Evolutionary conservation across 2,888 invertebrate genomes (phyloP), one percentile per base, ranked within the genome.

Genomic region (Chymomyza caudatula): DNA sequence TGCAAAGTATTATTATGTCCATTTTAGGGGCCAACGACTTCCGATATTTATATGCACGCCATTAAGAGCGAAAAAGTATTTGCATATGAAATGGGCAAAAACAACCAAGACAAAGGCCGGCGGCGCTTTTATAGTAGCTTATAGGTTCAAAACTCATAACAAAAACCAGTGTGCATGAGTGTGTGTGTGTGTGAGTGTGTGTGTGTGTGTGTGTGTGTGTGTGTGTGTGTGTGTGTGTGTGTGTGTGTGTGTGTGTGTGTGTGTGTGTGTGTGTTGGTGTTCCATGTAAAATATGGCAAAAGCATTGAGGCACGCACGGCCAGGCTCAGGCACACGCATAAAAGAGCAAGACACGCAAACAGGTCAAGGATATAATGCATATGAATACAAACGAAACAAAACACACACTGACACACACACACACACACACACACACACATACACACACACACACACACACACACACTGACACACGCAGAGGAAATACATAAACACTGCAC

Each of bases 361-460:
- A 59, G 84, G 84, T 81, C 81, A 84, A 84, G 80, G 80, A 80
- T 80, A 76, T 83, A 74, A 72, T 83, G 74, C 83, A 82, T 68
- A 80, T 78, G 78, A 74, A 76, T 80, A 59, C 56, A 62, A 68
- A 71, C 67, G 67, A 59, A 68, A 60, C 42, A 60, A 63, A 71
- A 60, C 60, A 61, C n/a, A n/a, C n/a, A n/a, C n/a, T n/a, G n/a
- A n/a, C n/a, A n/a, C n/a, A n/a, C n/a, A n/a, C n/a, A n/a, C 15
- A 17, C 47, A 15, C 13, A 15, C 47, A 47, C 47, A 47, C 43
- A n/a, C 13, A 43, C 13, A 11, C 11, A 4, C 0, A 8, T 15
- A 11, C 13, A n/a, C n/a, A n/a, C 15, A 17, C 47, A 15, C 13
- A 15, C 15, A 17, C 47, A 15, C 13, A 15, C 47, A 47, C 47